Evolutionary conservation across 2,888 invertebrate species (phyloP).

Genomic region (Molorchus minor): DNA sequence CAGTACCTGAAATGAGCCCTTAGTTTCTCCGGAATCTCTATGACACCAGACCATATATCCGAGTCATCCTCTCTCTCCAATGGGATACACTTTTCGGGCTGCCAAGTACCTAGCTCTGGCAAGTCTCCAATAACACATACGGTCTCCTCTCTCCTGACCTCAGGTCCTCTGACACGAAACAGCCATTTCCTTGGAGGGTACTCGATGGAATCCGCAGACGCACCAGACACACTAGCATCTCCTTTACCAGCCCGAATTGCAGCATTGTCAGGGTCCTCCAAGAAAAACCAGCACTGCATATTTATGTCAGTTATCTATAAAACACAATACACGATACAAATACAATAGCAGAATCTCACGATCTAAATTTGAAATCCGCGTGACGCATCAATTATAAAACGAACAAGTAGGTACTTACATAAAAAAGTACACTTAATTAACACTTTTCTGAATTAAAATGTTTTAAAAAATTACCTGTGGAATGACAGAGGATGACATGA

Average conservation of each 20-base stretch:
- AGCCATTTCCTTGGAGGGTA: conserved; percentile 60
- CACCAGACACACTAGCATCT: conserved; percentile 35
- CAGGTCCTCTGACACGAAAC: conserved; percentile 66
- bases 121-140: conserved; percentile 78
- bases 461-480: conserved; percentile 29
- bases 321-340: conserved; percentile 18
- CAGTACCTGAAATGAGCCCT: conserved; percentile 80
- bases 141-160: conserved; percentile 69
- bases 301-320: conserved; percentile 34
- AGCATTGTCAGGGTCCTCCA: conserved; percentile 65
- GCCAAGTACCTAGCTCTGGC: conserved; percentile 77
- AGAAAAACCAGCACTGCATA: conserved; percentile 75
- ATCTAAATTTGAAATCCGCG: conserved; percentile 9
- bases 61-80: conserved; percentile 64
- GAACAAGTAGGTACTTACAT: conserved; percentile 2
- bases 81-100: conserved; percentile 67
- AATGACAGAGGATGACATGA: conserved; percentile 30
- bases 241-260: conserved; percentile 57
- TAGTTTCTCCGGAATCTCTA: conserved; percentile 73
- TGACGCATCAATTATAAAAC: no score
- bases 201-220: conserved; percentile 36
- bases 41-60: conserved; percentile 71
- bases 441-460: conserved; percentile 25
- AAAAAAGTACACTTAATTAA: conserved; percentile 19
- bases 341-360: neutral